Percentiles rank a stretch among this genome's conserved stretches.
These are phyloP conservation scores for Melanitta fusca DNA, from an alignment of 2,797 vertebrate species.

Conservation along the genomic window DNA sequence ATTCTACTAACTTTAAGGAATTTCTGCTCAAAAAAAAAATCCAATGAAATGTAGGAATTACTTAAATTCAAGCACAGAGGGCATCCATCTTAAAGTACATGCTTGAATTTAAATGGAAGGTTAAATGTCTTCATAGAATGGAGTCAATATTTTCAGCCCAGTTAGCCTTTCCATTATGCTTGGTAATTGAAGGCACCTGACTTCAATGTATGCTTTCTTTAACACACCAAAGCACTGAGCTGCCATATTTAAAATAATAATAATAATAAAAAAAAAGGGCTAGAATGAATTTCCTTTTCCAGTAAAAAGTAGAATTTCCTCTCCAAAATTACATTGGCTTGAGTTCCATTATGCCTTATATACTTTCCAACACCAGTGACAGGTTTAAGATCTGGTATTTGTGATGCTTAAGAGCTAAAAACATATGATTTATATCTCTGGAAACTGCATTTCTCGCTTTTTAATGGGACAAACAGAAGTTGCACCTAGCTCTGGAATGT, in stretches of 20 bases:
- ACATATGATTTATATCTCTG: not conserved
- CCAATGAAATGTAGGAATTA: not conserved
- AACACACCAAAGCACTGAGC: not conserved
- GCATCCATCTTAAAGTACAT: not conserved
- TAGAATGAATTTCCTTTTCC: slow-evolving; percentile 28
- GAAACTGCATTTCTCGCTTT: not conserved
- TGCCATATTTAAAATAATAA: slow-evolving; percentile 6
- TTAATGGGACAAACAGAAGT: slow-evolving; percentile 37
- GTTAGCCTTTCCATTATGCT: not conserved
- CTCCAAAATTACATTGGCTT: not conserved
- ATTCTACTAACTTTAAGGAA: not conserved
- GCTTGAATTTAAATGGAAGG: not conserved
- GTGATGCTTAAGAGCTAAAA: slow-evolving; percentile 12
- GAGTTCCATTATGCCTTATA: not conserved
- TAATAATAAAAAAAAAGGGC: not conserved
- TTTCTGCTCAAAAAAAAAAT: not conserved
- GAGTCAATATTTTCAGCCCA: not conserved
- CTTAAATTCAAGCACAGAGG: not conserved
- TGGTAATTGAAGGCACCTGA: fast-evolving
- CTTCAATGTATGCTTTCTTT: slow-evolving; percentile 10
- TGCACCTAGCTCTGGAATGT: not conserved
- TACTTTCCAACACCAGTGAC: slow-evolving; percentile 5
- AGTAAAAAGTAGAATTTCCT: slow-evolving; percentile 35
- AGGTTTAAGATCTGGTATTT: slow-evolving; percentile 41
- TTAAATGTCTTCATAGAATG: not conserved